These are phyloP conservation scores for Pseudomugil tenellus DNA, from an alignment of 2,797 vertebrate species.

Conservation along the genomic window DNA sequence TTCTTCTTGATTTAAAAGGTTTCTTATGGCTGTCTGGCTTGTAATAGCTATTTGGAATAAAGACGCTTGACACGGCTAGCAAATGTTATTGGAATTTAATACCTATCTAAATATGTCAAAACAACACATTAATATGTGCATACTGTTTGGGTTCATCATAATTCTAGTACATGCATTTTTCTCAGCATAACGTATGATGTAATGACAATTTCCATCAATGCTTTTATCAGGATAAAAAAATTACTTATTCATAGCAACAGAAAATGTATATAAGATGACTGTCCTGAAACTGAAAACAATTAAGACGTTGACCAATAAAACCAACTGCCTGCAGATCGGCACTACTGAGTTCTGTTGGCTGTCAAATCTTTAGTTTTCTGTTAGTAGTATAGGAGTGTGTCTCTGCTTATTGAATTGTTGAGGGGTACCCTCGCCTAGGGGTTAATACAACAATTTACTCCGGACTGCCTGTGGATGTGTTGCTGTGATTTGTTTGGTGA, in stretches of 20 bases:
- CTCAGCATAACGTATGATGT: slow-evolving; percentile 27
- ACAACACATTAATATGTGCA: not conserved
- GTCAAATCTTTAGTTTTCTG: slow-evolving; percentile 59
- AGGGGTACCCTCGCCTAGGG: slow-evolving; percentile 76
- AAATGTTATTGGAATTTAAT: not conserved
- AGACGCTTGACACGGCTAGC: not conserved
- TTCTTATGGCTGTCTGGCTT: slow-evolving; percentile 11
- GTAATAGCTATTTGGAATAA: slow-evolving; percentile 10
- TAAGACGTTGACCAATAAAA: slow-evolving; percentile 71
- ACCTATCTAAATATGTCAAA: too few relatives aligned
- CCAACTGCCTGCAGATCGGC: slow-evolving; percentile 48
- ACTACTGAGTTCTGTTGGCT: slow-evolving; percentile 37
- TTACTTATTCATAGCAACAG: slow-evolving; percentile 32
- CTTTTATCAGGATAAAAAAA: slow-evolving; percentile 42
- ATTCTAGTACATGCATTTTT: slow-evolving; percentile 22
- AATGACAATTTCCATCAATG: slow-evolving; percentile 51
- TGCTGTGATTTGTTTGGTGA: slow-evolving; percentile 80
- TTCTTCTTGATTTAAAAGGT: slow-evolving; percentile 16
- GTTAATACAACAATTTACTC: slow-evolving; percentile 83
- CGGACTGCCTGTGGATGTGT: slow-evolving; percentile 80
- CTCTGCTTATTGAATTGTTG: slow-evolving; percentile 79
- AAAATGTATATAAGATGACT: slow-evolving; percentile 57
- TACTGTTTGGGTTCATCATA: slow-evolving; percentile 26
- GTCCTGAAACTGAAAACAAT: slow-evolving; percentile 68
- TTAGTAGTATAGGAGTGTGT: slow-evolving; percentile 69